These are phyloP conservation scores for Ateles fusciceps DNA, from an alignment of 2,797 vertebrate species.

Conservation along the genomic window DNA sequence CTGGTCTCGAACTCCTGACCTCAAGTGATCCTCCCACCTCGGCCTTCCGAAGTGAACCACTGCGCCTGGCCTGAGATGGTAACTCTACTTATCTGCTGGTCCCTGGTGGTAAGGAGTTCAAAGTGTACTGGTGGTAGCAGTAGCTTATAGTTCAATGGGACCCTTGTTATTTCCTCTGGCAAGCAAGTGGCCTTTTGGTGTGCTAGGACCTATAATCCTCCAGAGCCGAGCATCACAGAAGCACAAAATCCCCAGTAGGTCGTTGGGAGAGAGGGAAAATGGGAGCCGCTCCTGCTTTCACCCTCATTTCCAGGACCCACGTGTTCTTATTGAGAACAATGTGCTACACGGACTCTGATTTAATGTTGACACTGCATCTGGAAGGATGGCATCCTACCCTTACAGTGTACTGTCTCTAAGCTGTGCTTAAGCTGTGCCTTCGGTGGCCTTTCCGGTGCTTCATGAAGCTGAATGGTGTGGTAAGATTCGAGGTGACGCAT, in stretches of 20 bases:
- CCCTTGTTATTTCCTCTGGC: not conserved
- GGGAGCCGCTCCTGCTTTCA: not conserved
- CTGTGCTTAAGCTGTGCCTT: not conserved
- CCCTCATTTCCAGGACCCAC: not conserved
- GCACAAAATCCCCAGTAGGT: not conserved
- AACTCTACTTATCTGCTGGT: not conserved
- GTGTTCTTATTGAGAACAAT: not conserved
- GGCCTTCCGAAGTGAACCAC: too few species aligned
- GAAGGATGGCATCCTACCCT: not conserved
- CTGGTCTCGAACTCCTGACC: too few species aligned
- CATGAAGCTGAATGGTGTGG: not conserved
- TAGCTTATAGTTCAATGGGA: not conserved
- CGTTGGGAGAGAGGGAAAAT: not conserved
- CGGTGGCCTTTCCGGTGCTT: not conserved
- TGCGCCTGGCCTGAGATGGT: not conserved
- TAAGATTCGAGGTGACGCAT: not conserved
- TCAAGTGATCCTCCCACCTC: too few species aligned
- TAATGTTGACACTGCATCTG: not conserved
- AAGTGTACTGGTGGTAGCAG: not conserved
- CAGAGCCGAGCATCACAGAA: not conserved
- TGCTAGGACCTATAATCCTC: not conserved
- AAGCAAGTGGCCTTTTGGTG: not conserved
- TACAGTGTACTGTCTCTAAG: not conserved
- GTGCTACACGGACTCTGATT: not conserved
- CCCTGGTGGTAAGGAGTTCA: not conserved